phyloP scores from a whole-genome alignment of 2,888 invertebrate species.

The Euspilapteryx auroguttella region DNA sequence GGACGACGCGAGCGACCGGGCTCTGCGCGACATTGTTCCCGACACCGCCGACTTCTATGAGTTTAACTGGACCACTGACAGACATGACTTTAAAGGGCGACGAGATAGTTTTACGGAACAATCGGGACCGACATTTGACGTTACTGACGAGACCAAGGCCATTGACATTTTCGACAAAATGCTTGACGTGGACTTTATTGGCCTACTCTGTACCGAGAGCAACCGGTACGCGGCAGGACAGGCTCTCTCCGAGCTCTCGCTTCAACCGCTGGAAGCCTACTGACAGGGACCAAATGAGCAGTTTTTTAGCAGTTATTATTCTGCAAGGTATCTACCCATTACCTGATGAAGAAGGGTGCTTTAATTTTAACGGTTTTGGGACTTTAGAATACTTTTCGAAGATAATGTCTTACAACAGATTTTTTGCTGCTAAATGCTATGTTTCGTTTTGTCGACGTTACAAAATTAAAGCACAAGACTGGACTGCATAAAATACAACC shows the following conservation, averaged over 20 bases:
- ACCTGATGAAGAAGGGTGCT: slow-evolving; percentile 10
- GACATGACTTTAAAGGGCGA: slow-evolving; percentile 4
- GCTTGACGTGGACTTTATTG: slow-evolving; percentile 10
- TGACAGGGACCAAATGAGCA: slow-evolving; percentile 7
- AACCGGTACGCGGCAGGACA: slow-evolving; percentile 5
- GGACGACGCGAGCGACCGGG: slow-evolving; percentile 7
- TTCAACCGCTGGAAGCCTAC: background rate
- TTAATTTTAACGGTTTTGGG: slow-evolving; percentile 9
- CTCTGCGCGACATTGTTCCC: slow-evolving; percentile 6
- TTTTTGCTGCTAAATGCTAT: slow-evolving; percentile 10
- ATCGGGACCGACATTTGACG: slow-evolving; percentile 1
- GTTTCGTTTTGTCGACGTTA: slow-evolving; percentile 10
- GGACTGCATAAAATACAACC: slow-evolving; percentile 11
- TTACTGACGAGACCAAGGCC: background rate
- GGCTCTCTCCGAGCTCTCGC: background rate
- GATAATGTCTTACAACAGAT: slow-evolving; percentile 13
- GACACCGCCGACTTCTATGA: slow-evolving; percentile 7
- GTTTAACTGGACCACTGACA: slow-evolving; percentile 10
- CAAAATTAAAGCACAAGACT: slow-evolving; percentile 3
- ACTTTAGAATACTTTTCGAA: slow-evolving; percentile 6
- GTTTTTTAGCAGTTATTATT: slow-evolving; percentile 10
- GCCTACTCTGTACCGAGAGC: slow-evolving; percentile 9
- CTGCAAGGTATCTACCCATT: slow-evolving; percentile 11
- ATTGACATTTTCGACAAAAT: slow-evolving; percentile 9
- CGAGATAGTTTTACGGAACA: background rate